Conservation (phyloP, 1,140 invertebrate species). For the Apis mellifera region DNA sequence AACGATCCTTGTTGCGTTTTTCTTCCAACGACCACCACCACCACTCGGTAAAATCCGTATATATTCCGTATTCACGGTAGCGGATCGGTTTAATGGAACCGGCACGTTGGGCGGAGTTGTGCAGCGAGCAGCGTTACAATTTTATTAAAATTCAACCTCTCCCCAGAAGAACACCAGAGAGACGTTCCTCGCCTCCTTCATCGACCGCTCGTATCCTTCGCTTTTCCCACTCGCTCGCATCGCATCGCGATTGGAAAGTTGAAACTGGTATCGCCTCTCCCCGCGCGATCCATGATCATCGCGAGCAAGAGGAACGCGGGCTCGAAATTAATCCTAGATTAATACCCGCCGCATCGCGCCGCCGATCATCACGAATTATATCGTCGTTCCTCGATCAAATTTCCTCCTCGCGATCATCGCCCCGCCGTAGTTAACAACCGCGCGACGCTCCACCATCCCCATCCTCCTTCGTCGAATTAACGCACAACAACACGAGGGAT, state of each 20-base stretch:
- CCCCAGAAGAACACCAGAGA: too few species aligned
- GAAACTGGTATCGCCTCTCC: background rate
- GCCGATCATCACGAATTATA: background rate
- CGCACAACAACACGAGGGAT: background rate
- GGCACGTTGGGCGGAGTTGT: background rate
- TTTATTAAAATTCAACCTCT: constrained; percentile 1
- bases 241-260: too few species aligned
- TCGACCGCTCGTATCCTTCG: background rate
- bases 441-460: background rate
- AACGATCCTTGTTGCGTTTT: background rate
- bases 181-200: background rate
- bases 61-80: background rate
- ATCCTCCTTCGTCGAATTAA: background rate
- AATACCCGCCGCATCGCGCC: background rate
- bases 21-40: background rate
- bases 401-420: background rate
- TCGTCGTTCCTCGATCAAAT: background rate
- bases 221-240: background rate
- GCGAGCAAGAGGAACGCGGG: too few species aligned
- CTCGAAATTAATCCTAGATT: background rate
- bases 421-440: background rate
- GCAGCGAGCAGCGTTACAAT: too few species aligned
- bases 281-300: background rate
- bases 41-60: background rate
- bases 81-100: background rate